phyloP scores from a whole-genome alignment of 2,113 vertebrate species.

The Alligator sinensis region DNA sequence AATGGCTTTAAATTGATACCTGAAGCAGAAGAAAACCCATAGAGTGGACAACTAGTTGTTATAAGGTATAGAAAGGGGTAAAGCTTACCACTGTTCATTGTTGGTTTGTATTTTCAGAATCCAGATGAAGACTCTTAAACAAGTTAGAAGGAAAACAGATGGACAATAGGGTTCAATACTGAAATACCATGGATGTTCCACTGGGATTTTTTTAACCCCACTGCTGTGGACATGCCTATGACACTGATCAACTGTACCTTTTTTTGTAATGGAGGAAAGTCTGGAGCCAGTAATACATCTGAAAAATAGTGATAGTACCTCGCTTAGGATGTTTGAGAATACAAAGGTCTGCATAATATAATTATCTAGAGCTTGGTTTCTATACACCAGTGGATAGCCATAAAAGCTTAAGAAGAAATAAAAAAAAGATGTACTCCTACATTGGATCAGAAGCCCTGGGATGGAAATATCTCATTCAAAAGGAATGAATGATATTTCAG shows the following conservation, averaged over 20 bases:
- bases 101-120: neutral
- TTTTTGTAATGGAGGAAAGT: neutral
- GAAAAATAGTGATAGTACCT: neutral
- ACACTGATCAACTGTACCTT: neutral
- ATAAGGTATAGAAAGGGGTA: neutral
- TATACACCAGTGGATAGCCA: neutral
- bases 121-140: neutral
- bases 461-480: neutral
- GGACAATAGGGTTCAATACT: neutral
- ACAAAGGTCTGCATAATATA: neutral
- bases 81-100: neutral
- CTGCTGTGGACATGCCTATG: neutral
- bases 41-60: neutral
- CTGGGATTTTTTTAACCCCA: neutral
- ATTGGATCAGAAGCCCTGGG: neutral
- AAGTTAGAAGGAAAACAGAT: neutral
- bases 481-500: neutral
- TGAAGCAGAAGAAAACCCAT: neutral
- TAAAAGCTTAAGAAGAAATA: neutral
- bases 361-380: neutral
- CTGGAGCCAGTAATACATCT: neutral
- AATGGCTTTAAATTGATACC: neutral
- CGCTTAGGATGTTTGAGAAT: neutral
- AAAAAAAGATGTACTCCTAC: neutral
- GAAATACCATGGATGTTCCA: neutral